Conservation (phyloP, 2,113 vertebrate species). For the Phrynocephalus versicolor region DNA sequence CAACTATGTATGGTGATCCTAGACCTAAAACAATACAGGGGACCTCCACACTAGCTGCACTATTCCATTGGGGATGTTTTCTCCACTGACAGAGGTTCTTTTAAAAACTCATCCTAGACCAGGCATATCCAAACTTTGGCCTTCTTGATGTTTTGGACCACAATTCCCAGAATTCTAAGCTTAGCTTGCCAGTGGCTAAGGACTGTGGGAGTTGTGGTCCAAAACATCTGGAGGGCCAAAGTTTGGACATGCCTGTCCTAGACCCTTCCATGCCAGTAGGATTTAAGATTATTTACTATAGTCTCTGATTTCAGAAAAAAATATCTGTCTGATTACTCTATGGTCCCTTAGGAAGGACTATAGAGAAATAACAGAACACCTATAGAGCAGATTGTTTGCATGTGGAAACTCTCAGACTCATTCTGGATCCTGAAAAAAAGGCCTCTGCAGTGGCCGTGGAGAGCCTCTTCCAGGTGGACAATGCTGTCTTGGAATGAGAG, state of each 20-base stretch:
- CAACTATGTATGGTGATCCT: neutral
- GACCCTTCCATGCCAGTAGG: neutral
- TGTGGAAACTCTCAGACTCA: neutral
- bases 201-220: too few relatives aligned
- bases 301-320: neutral
- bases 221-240: too few relatives aligned
- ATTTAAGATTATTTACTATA: neutral
- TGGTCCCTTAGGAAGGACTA: too few relatives aligned
- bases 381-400: neutral
- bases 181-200: too few relatives aligned
- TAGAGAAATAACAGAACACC: neutral
- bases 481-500: neutral
- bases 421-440: neutral
- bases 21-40: too few relatives aligned
- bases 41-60: neutral
- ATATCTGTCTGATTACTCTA: too few relatives aligned
- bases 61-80: neutral
- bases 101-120: neutral
- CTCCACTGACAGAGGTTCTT: neutral
- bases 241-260: too few relatives aligned
- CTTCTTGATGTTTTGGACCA: too few relatives aligned
- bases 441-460: neutral
- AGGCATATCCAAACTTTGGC: too few relatives aligned
- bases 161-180: too few relatives aligned
- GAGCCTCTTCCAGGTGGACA: too few relatives aligned